Conservation (phyloP, 2,797 vertebrate species). For the Fringilla coelebs region DNA sequence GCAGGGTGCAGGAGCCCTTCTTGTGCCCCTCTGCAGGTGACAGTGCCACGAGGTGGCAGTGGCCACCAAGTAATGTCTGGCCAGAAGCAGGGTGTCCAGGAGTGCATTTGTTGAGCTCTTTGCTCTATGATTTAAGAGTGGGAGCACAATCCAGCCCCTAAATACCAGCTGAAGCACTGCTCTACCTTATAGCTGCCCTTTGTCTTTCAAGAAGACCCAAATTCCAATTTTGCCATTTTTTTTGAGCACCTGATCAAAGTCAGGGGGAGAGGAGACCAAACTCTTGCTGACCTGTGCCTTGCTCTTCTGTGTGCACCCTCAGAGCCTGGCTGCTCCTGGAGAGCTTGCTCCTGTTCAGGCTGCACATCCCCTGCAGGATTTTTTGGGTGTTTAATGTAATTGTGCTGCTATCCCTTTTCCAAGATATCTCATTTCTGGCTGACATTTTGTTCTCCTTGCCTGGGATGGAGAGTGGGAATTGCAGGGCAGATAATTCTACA, state of each 20-base stretch:
- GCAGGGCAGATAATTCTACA: not conserved
- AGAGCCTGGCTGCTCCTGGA: not conserved
- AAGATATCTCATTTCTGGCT: not conserved
- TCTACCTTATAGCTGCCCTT: not conserved
- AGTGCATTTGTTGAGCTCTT: not conserved
- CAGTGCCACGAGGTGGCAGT: slow-evolving; percentile 44
- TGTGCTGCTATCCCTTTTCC: not conserved
- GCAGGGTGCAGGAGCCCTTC: not conserved
- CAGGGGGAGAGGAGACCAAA: not conserved
- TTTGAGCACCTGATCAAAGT: not conserved
- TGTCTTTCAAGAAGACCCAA: not conserved
- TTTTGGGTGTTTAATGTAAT: not conserved
- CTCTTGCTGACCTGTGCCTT: not conserved
- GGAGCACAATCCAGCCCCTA: not conserved
- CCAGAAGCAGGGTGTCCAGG: not conserved
- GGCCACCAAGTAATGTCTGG: not conserved
- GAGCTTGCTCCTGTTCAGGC: rapidly evolving
- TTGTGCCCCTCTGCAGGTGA: not conserved
- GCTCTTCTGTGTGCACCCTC: not conserved
- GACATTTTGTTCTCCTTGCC: not conserved
- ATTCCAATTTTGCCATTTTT: not conserved
- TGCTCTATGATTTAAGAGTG: not conserved
- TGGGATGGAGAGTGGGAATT: not conserved
- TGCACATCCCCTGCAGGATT: not conserved
- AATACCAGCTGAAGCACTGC: not conserved